These are phyloP conservation scores for Pseudorectes ferrugineus DNA, from an alignment of 2,113 vertebrate genomes.

Conservation along the genomic window DNA sequence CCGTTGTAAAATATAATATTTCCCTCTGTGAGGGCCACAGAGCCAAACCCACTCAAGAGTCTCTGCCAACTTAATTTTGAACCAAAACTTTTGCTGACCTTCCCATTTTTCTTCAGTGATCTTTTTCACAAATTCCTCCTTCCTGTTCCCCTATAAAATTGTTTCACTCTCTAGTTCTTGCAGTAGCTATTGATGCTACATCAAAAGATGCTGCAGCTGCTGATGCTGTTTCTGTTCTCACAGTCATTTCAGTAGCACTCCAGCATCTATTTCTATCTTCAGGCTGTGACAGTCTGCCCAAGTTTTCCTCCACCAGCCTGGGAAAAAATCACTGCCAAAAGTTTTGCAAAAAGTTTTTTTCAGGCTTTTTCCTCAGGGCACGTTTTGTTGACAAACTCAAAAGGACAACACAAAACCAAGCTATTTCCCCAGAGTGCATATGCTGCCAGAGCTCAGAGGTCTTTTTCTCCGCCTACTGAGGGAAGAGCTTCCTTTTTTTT, in stretches of 20 bases:
- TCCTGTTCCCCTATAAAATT: neutral
- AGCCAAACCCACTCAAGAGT: neutral
- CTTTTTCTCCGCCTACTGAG: neutral
- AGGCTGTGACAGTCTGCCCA: neutral
- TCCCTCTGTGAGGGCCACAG: neutral
- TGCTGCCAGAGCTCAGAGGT: conserved; percentile 1
- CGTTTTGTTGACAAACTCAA: conserved; percentile 50
- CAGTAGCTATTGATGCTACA: conserved; percentile 1
- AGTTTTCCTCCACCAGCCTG: conserved; percentile 7
- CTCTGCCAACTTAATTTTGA: neutral
- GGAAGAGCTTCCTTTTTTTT: neutral
- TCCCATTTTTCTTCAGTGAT: neutral
- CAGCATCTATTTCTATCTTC: conserved; percentile 32
- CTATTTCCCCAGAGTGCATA: conserved; percentile 29
- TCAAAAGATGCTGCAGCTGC: conserved; percentile 36
- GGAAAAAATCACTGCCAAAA: conserved; percentile 37
- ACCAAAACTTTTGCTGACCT: neutral
- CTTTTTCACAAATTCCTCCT: neutral
- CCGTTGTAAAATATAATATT: neutral
- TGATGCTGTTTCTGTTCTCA: conserved; percentile 20
- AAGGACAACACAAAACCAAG: conserved; percentile 25
- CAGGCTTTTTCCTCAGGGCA: conserved; percentile 20
- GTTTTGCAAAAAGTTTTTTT: conserved; percentile 14
- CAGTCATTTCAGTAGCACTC: conserved; percentile 23
- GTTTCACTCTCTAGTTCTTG: neutral